Percentiles rank a stretch among this genome's conserved stretches.
phyloP scores from a whole-genome alignment of 2,797 vertebrate genomes.

The Yasuhikotakia modesta region DNA sequence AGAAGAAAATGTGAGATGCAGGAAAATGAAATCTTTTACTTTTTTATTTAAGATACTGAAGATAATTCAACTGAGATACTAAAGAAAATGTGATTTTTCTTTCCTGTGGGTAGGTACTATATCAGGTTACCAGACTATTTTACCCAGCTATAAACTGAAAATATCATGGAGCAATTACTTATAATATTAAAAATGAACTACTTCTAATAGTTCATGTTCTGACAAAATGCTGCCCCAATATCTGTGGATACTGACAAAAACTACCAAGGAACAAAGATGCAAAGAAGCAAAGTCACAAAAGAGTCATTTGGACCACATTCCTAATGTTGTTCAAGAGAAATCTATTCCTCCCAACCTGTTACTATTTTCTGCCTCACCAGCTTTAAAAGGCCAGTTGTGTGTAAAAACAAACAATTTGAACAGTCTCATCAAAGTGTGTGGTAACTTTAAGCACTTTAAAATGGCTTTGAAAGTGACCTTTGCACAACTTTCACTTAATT shows the following conservation, averaged over 20 bases:
- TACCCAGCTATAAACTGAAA: background rate
- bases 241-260: background rate
- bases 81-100: too few relatives aligned
- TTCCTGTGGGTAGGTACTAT: too few relatives aligned
- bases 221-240: background rate
- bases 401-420: background rate
- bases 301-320: background rate
- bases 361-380: background rate
- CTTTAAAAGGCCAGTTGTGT: background rate
- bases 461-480: background rate
- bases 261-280: background rate
- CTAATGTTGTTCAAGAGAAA: background rate
- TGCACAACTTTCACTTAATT: conserved; percentile 1
- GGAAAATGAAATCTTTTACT: too few relatives aligned
- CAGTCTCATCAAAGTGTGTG: background rate
- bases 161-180: background rate
- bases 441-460: background rate
- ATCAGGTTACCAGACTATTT: background rate
- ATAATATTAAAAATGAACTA: too few relatives aligned
- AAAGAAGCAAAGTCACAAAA: background rate
- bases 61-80: too few relatives aligned
- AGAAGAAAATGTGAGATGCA: background rate
- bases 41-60: too few relatives aligned
- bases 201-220: background rate
- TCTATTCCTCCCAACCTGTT: background rate